Base-by-base conservation (phyloP, 64 coral and sea anemone species). In the Actinia tenebrosa region DNA sequence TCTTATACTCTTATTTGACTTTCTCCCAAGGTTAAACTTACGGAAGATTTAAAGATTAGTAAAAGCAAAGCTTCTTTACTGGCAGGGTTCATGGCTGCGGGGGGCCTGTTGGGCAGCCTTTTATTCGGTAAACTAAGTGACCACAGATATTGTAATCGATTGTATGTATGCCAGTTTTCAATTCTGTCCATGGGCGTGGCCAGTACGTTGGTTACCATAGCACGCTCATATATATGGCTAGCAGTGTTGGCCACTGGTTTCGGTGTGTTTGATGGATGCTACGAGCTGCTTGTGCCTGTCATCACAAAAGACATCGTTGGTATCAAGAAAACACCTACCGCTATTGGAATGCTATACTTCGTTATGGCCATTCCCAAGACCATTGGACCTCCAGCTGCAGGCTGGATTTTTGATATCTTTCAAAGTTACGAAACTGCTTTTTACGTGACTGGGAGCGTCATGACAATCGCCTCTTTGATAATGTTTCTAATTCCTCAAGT, bases 271-370 rank as follows among this genome's bases (percentile, higher is more conserved):
- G 80, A 89, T 30, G 88, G 88, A 4, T 63, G 88, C 16, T 89
- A 84, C 64, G 88, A 89, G 26, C 84, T 84, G 88, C 45, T 89
- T 26, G 88, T 89, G 1, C 88, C 88, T 5, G 88, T 89, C 1
- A 84, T 89, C 81, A 89, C 88, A n/a, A 81, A 47, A 0, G 88
- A 89, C 56, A 47, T 89, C 8, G 80, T 84, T 17, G 88, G 88
- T 59, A 10, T 83, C n/a, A 81, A 53, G 13, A 53, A 43, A 16
- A 69, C 83, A 19, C 45, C 80, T n/a, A 18, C 22, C 20, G 88
- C 63, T 1, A 84, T 89, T 54, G 88, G 88, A n/a, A 20, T 44
- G 22, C 50, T 89, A 20, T 89, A 89, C 71, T 89, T 79, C 27
- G 9, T 89, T 7, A 72, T 89, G 80, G 80, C 88, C 0, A 84